phyloP scores from a whole-genome alignment of 2,113 vertebrate genomes.

The Xenopus borealis region DNA sequence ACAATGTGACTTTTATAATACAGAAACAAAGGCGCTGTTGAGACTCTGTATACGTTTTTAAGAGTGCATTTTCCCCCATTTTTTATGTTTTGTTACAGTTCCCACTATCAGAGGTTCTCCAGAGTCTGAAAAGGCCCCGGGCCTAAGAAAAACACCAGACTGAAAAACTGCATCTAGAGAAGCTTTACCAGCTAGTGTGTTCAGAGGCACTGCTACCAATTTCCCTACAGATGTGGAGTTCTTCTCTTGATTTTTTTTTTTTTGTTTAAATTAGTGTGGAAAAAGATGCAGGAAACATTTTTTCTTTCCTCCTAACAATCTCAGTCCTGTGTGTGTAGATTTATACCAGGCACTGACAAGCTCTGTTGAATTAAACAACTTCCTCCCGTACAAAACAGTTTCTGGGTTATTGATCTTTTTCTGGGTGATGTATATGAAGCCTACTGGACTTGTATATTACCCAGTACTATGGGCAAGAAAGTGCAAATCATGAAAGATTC shows the following conservation, averaged over 20 bases:
- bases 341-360: constrained; percentile 2
- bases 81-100: constrained; percentile 63
- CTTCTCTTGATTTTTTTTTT: constrained; percentile 5
- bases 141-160: background rate
- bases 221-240: constrained; percentile 7
- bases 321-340: constrained; percentile 22
- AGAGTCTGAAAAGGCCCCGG: background rate
- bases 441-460: too few species aligned
- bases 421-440: too few species aligned
- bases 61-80: constrained; percentile 54
- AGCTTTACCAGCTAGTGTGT: background rate
- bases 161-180: background rate
- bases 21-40: constrained; percentile 36
- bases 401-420: too few species aligned
- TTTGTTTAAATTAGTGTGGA: constrained; percentile 31
- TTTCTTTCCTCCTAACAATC: constrained; percentile 9
- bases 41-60: constrained; percentile 25
- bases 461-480: too few species aligned
- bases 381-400: constrained; percentile 1
- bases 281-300: constrained; percentile 34
- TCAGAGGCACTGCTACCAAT: constrained; percentile 15
- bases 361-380: constrained; percentile 35
- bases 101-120: constrained; percentile 45
- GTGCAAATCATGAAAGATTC: too few species aligned
- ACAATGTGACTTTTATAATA: constrained; percentile 60